Evolutionary conservation across 1,140 invertebrate genomes (phyloP).

Genomic region (Cyphomyrmex costatus): DNA sequence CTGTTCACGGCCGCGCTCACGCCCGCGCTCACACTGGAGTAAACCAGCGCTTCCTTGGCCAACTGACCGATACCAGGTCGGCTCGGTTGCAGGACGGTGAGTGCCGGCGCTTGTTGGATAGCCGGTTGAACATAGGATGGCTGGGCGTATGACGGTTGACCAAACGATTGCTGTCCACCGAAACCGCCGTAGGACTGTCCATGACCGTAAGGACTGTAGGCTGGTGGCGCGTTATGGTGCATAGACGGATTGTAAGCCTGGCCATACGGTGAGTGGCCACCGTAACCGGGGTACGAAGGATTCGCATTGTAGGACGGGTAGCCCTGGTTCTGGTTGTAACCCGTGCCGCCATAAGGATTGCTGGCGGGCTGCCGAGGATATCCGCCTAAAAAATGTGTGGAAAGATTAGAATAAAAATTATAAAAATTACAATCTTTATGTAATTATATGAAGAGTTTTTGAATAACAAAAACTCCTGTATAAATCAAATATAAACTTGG

Average conservation of each 20-base stretch:
- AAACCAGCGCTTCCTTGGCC: slow-evolving; percentile 85
- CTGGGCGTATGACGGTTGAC: slow-evolving; percentile 17
- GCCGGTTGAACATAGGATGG: slow-evolving; percentile 74
- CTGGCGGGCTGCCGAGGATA: slow-evolving; percentile 69
- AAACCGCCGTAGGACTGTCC: slow-evolving; percentile 35
- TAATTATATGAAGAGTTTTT: neutral
- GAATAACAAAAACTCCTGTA: too few relatives aligned
- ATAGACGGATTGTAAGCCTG: slow-evolving; percentile 66
- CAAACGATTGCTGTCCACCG: slow-evolving; percentile 45
- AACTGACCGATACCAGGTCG: slow-evolving; percentile 84
- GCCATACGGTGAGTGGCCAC: slow-evolving; percentile 29
- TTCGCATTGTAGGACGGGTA: slow-evolving; percentile 39
- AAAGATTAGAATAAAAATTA: neutral
- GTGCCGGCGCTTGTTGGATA: slow-evolving; percentile 74
- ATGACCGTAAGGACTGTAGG: slow-evolving; percentile 58
- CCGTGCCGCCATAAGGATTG: slow-evolving; percentile 56
- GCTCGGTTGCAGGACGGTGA: slow-evolving; percentile 79
- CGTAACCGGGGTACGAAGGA: slow-evolving; percentile 36
- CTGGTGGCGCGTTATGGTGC: slow-evolving; percentile 22
- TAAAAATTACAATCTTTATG: neutral
- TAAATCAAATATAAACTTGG: too few relatives aligned
- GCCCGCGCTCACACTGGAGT: slow-evolving; percentile 83
- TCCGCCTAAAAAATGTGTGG: slow-evolving; percentile 62
- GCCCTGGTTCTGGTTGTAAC: slow-evolving; percentile 14
- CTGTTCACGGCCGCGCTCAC: slow-evolving; percentile 85